Evolutionary conservation across 2,888 invertebrate species (phyloP), one percentile per base, ranked within the genome.

Genomic region (Eulithis prunata): DNA sequence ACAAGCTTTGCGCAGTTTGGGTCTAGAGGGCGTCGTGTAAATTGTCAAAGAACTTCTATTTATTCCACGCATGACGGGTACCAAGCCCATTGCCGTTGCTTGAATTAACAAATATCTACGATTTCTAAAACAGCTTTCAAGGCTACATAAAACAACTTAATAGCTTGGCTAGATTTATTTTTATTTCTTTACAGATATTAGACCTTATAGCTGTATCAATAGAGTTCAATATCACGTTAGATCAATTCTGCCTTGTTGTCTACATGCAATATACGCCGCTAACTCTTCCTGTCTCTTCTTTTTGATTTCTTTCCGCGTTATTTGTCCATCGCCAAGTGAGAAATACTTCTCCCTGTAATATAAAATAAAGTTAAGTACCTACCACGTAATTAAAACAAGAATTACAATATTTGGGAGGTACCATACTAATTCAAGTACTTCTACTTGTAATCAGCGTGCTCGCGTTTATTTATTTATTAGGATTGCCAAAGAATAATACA

Each of bases 311-410:
- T 94, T 93, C 1, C 97, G 91, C 0, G 95, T 94, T 78, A 95
- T 95, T 62, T 96, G 94, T 0, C 95, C 94, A 38, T 96, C 94
- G 0, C 95, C 94, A 32, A 94, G 90, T 57, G 95, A 94, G 78
- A 96, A 97, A 85, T 96, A 97, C 74, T 96, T 96, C 66, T 95
- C 94, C 68, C 96, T 92, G 79, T 10, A 79, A 69, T 21, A 69
- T 6, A 14, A 47, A 14, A 47, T 7, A 14, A 47, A 47, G n/a
- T 14, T 46, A 3, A 46, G n/a, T 12, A 12, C 0, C 12, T 45
- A 45, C 32, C 1, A 5, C 4, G 0, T 32, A 32, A 32, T 32
- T 32, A 32, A 32, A 32, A 32, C 6, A 32, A 32, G 4, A 4
- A 6, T 32, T 3, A 32, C 3, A 32, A 32, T 32, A 32, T 32